Percentiles rank a stretch among this genome's conserved stretches.
These are phyloP conservation scores for Meloe dianella DNA, from an alignment of 2,888 invertebrate genomes.

Conservation along the genomic window DNA sequence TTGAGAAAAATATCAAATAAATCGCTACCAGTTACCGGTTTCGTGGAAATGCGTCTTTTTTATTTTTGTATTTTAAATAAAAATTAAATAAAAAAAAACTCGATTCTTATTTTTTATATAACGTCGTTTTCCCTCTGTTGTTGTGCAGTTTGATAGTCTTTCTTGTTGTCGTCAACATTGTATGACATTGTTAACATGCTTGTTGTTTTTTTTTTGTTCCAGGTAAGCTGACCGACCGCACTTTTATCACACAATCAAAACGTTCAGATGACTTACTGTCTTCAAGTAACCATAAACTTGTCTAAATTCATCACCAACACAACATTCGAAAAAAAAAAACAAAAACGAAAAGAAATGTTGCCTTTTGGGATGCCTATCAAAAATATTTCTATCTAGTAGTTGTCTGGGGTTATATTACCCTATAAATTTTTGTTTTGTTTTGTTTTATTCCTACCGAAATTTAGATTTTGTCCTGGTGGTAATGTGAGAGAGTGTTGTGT, in stretches of 20 bases:
- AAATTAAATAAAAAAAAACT: not conserved
- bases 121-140: not conserved
- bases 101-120: not conserved
- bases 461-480: not conserved
- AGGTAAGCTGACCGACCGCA: slow-evolving; percentile 56
- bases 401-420: not conserved
- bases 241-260: slow-evolving; percentile 49
- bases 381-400: not conserved
- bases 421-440: not conserved
- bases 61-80: no score
- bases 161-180: slow-evolving; percentile 32
- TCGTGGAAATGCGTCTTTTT: not conserved
- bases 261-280: slow-evolving; percentile 30
- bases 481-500: not conserved
- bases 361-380: not conserved
- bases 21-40: not conserved
- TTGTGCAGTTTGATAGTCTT: not conserved
- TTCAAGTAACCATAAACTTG: slow-evolving; percentile 19
- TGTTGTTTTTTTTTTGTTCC: slow-evolving; percentile 55
- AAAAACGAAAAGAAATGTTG: not conserved
- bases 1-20: not conserved
- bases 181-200: slow-evolving; percentile 54
- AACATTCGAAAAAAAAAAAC: not conserved
- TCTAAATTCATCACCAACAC: slow-evolving; percentile 7
- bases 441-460: not conserved